Conservation (phyloP, 2,113 vertebrate genomes). For the Thinocorus orbignyianus region DNA sequence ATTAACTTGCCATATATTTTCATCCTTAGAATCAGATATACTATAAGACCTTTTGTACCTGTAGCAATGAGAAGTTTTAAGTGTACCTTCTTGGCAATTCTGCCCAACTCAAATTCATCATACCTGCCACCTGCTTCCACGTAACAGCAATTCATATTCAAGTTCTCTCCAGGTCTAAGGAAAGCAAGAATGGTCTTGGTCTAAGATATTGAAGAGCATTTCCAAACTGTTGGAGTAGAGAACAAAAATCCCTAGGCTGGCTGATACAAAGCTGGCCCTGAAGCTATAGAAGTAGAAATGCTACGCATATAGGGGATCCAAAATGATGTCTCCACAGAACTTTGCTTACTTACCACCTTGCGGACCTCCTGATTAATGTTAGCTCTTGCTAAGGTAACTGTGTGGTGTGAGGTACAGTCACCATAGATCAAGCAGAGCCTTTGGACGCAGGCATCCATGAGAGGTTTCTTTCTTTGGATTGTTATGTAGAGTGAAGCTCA, state of each 20-base stretch:
- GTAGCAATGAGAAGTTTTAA: not conserved
- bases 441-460: accelerated
- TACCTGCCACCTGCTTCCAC: not conserved
- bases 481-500: not conserved
- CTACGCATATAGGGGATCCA: not conserved
- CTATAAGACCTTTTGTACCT: not conserved
- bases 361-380: not conserved
- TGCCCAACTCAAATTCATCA: not conserved
- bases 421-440: not conserved
- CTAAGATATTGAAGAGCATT: not conserved
- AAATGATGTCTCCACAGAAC: not conserved
- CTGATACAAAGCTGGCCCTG: not conserved
- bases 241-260: not conserved
- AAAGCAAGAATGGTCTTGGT: not conserved
- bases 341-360: not conserved
- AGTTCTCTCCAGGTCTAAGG: not conserved
- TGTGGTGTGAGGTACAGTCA: not conserved
- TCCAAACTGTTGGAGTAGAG: not conserved
- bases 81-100: not conserved
- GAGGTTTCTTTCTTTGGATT: not conserved
- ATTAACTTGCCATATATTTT: not conserved
- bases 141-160: not conserved
- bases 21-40: not conserved
- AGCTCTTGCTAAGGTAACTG: not conserved
- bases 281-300: not conserved